Evolutionary conservation across 2,888 invertebrate genomes (phyloP), one percentile per base, ranked within the genome.

Genomic region (Gerris lacustris): DNA sequence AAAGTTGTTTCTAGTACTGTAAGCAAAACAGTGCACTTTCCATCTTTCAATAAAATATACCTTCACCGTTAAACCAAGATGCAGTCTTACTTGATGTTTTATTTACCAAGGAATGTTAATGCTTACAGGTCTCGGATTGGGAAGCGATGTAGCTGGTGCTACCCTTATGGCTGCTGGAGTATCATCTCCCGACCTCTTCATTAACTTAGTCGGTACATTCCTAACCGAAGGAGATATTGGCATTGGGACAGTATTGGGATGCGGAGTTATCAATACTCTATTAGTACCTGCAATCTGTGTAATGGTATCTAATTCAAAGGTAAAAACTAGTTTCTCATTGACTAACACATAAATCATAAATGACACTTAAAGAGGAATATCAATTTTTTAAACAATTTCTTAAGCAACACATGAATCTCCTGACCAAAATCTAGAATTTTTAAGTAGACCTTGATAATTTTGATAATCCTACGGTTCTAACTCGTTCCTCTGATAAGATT

Each of bases 181-280:
- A n/a, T 74, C 74, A 7, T 74, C 72, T 15, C 74, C 74, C 6
- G 74, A 74, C 63, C 70, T 74, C 17, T 74, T 74, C 64, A 68
- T 74, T 17, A 74, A 74, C 64, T 11, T 74, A 44, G 70, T 74
- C 45, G 74, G 73, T 5, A 74, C 74, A 15, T 74, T 74, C 43
- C 69, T 74, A 2, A 73, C 74, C 15, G 71, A 70, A 63, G 74
- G 74, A 0, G 74, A 74, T 67, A 73, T 74, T 11, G 74, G 74
- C 9, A 70, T 73, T 17, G 74, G 74, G 9, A 71, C 91, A 73
- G 90, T 91, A 76, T 90, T 91, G 63, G 91, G 92, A 45, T 90
- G 90, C 67, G 91, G 91, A 5, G 91, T 92, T 68, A 92, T 92
- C 81, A 92, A 92, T 78, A 90, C 91, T 74, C 84, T 92, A 67